Evolutionary conservation across 2,888 invertebrate genomes (phyloP).

Genomic region (Malthinus seriepunctatus): DNA sequence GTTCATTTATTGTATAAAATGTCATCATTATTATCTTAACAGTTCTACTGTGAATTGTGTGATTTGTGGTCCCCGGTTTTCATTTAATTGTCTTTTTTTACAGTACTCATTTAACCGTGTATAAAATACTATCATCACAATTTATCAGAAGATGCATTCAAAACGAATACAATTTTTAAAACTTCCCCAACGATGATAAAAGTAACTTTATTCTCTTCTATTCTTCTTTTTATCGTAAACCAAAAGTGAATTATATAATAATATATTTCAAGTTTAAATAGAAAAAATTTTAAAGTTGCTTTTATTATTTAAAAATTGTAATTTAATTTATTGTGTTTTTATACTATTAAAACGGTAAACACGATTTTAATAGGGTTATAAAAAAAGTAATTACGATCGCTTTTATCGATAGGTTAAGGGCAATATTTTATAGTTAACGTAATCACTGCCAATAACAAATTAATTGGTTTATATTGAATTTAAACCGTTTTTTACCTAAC

Average conservation of each 20-base stretch:
- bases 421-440: constrained; percentile 25
- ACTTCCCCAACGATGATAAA: neutral
- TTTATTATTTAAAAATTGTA: constrained; percentile 15
- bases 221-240: neutral
- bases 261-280: neutral
- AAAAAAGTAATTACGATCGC: constrained; percentile 29
- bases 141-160: constrained; percentile 3
- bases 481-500: neutral
- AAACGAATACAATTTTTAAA: constrained; percentile 1
- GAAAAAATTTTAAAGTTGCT: constrained; percentile 16
- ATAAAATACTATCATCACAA: constrained; percentile 2
- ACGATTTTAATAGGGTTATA: constrained; percentile 28
- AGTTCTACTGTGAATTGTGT: neutral
- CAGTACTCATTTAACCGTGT: neutral
- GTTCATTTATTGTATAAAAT: no score
- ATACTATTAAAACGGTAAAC: constrained; percentile 23
- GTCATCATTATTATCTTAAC: neutral
- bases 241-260: no score
- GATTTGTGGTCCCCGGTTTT: neutral
- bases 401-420: constrained; percentile 23
- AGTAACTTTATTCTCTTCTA: neutral
- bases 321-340: constrained; percentile 23
- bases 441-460: constrained; percentile 28
- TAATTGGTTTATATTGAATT: constrained; percentile 14
- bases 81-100: neutral